These are phyloP conservation scores for Mimachlamys varia DNA, from an alignment of 2,888 invertebrate genomes.

Conservation along the genomic window DNA sequence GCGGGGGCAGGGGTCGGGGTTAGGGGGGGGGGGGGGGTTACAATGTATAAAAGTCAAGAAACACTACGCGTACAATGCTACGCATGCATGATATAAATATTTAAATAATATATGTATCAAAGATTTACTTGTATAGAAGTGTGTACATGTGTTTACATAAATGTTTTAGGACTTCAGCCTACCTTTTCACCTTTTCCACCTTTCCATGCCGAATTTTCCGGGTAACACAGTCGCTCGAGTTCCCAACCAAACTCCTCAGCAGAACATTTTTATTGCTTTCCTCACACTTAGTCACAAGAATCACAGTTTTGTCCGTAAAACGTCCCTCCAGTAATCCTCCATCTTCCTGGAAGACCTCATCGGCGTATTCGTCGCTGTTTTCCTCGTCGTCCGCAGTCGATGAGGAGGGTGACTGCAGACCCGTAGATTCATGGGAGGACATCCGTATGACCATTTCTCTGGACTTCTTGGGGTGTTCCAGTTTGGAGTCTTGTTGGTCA, in stretches of 20 bases:
- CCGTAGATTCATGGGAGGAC: neutral
- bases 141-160: too few species aligned
- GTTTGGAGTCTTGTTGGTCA: neutral
- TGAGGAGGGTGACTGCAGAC: neutral
- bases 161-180: neutral
- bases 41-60: too few species aligned
- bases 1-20: too few species aligned
- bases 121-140: too few species aligned
- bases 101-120: too few species aligned
- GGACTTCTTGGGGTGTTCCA: neutral
- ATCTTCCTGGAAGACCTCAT: neutral
- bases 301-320: conserved; percentile 36
- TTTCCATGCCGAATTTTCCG: conserved; percentile 53
- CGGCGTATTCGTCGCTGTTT: neutral
- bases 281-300: conserved; percentile 38
- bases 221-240: neutral
- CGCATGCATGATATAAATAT: too few species aligned
- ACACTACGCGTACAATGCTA: too few species aligned
- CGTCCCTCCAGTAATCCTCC: conserved; percentile 1
- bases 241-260: conserved; percentile 41
- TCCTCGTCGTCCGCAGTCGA: neutral
- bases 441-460: neutral
- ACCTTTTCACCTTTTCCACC: conserved; percentile 67
- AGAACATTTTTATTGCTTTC: conserved; percentile 31
- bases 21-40: too few species aligned